Evolutionary conservation across 1,140 invertebrate species (phyloP), one percentile per base, ranked within the genome.

Genomic region (Lepeophtheirus salmonis): DNA sequence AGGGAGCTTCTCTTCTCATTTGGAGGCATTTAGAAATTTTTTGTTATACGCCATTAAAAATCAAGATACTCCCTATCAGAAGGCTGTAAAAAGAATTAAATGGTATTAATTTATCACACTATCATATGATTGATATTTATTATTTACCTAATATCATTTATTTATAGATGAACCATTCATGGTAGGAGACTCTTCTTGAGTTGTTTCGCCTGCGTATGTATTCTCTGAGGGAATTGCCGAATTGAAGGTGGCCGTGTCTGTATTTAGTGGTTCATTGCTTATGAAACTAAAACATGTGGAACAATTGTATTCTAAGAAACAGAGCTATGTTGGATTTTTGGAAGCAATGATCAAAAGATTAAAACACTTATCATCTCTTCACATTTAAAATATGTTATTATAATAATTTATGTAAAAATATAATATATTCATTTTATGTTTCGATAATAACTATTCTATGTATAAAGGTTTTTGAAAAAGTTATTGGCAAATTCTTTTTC

Each of bases 21-120:
- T 61, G 59, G 59, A 23, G 50, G 10, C 59, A 61, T 41, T 50
- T 61, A 18, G 59, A 61, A 16, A 61, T 24, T 61, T 56, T 18
- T 18, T 61, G 13, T 22, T 53, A 3, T 61, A 21, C 26, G 21
- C 48, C 16, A 54, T 14, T 26, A 14, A 48, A 3, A 50, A 20
- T 23, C 21, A 21, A n/a, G 57, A 51, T 50, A n/a, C 57, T 2
- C 57, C 57, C 1, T 60, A 60, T 23, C 41, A 60, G 21, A 54
- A 54, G 21, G 52, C 52, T 20, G 52, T 54, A 30, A 57, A 2
- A 23, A 2, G n/a, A 57, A 17, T 17, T 17, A 48, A 24, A 23
- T 16, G 26, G 54, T 56, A n/a, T n/a, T n/a, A 17, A 41, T 2
- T 57, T 12, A 30, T 41, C 13, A 3, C 55, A 3, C 13, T 3